Evolutionary conservation across 2,797 vertebrate genomes (phyloP).

Genomic region (Sebastes aleutianus): DNA sequence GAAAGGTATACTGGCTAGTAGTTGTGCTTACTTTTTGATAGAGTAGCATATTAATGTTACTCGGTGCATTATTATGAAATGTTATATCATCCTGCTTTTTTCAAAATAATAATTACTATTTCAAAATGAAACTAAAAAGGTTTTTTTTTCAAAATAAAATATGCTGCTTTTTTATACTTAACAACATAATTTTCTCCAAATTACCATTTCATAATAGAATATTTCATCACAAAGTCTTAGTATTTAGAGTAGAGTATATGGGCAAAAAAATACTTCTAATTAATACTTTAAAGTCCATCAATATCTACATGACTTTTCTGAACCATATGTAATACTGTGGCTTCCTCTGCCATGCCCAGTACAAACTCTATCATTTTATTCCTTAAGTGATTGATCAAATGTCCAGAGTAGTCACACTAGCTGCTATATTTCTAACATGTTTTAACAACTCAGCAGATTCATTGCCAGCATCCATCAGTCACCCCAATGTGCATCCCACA

Average conservation of each 20-base stretch:
- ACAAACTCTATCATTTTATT: constrained; percentile 17
- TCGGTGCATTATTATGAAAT: neutral
- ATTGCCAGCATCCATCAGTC: constrained; percentile 32
- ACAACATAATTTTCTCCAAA: neutral
- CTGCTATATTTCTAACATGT: neutral
- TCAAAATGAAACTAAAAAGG: neutral
- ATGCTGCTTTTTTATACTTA: neutral
- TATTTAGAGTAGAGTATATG: neutral
- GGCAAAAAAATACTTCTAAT: neutral
- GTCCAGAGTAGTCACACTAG: neutral
- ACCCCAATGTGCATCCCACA: constrained; percentile 14
- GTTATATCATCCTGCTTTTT: neutral
- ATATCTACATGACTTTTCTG: neutral
- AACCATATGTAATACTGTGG: neutral
- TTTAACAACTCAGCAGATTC: constrained; percentile 49
- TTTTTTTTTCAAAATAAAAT: neutral
- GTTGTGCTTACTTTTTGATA: no score
- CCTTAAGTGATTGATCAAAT: constrained; percentile 37
- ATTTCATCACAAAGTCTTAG: neutral
- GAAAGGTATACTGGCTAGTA: no score
- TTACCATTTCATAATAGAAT: neutral
- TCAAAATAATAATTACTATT: neutral
- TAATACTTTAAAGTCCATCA: neutral
- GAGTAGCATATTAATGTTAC: neutral
- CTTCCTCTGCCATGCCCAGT: neutral